Percentiles rank a stretch among this genome's conserved stretches.
Evolutionary conservation across 2,888 invertebrate species (phyloP).

Genomic region (Calephelis perditalis): DNA sequence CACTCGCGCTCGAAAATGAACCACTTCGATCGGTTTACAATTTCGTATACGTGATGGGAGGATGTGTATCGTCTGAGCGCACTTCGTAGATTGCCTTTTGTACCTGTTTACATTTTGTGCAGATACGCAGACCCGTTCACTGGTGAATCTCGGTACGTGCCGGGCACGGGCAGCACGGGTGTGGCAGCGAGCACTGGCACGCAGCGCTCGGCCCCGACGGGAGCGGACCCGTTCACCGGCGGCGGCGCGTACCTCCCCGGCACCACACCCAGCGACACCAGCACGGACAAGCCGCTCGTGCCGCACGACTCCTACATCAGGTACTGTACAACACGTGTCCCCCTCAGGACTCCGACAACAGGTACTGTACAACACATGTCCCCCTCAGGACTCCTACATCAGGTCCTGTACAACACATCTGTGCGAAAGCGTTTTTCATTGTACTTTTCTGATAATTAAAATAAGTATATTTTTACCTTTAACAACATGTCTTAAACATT

Average conservation of each 20-base stretch:
- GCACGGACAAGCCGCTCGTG: constrained; percentile 46
- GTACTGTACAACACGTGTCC: constrained; percentile 31
- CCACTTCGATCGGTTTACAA: no score
- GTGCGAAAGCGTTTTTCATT: no score
- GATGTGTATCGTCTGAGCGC: constrained; percentile 13
- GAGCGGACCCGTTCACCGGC: constrained; percentile 83
- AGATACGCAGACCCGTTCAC: constrained; percentile 83
- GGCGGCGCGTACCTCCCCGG: constrained; percentile 83
- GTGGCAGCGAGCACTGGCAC: constrained; percentile 49
- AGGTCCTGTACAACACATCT: neutral
- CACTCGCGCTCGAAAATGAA: no score
- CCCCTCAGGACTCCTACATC: neutral
- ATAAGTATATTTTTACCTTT: no score
- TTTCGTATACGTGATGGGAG: no score
- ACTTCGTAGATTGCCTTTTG: neutral
- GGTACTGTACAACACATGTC: neutral
- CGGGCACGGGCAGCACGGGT: constrained; percentile 51
- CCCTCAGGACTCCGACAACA: neutral
- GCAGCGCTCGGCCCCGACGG: constrained; percentile 34
- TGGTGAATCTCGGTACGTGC: constrained; percentile 82
- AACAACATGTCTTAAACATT: neutral
- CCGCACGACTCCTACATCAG: constrained; percentile 66
- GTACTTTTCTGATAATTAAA: no score
- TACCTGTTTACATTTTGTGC: neutral
- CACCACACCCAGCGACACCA: constrained; percentile 61